phyloP scores from a whole-genome alignment of 2,888 invertebrate species.

The Andrena dorsata region DNA sequence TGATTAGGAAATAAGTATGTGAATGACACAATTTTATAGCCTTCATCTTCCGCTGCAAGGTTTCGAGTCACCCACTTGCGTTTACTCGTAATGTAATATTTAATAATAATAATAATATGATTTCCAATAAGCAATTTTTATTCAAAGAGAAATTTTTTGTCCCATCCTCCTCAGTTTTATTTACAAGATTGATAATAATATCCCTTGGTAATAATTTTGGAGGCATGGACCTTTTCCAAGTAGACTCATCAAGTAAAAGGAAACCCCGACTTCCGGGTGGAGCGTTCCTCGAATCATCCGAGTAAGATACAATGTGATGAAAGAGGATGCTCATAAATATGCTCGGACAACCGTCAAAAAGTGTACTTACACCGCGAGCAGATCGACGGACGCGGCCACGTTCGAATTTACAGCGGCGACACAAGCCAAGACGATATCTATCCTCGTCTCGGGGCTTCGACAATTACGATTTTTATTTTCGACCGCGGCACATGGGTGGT shows the following conservation, averaged over 20 bases:
- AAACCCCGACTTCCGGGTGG: conserved; percentile 19
- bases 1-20: too few species aligned
- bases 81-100: too few species aligned
- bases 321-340: conserved; percentile 52
- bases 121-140: too few species aligned
- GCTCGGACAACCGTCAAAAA: conserved; percentile 48
- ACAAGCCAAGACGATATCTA: conserved; percentile 55
- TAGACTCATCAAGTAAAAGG: not conserved
- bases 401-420: conserved; percentile 48
- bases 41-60: too few species aligned
- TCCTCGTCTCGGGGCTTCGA: conserved; percentile 23
- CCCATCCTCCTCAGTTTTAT: too few species aligned
- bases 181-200: too few species aligned
- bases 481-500: conserved; percentile 18
- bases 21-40: too few species aligned
- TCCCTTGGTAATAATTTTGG: not conserved
- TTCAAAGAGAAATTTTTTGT: too few species aligned
- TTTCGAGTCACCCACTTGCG: too few species aligned
- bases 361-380: conserved; percentile 7
- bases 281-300: conserved; percentile 12
- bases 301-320: conserved; percentile 41
- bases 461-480: conserved; percentile 39
- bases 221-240: not conserved
- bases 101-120: too few species aligned
- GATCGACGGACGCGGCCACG: conserved; percentile 34